Evolutionary conservation across 35 echinoderm and acorn worm genomes (phyloP), one percentile per base, ranked within the genome.

Genomic region (Amphiura filiformis): DNA sequence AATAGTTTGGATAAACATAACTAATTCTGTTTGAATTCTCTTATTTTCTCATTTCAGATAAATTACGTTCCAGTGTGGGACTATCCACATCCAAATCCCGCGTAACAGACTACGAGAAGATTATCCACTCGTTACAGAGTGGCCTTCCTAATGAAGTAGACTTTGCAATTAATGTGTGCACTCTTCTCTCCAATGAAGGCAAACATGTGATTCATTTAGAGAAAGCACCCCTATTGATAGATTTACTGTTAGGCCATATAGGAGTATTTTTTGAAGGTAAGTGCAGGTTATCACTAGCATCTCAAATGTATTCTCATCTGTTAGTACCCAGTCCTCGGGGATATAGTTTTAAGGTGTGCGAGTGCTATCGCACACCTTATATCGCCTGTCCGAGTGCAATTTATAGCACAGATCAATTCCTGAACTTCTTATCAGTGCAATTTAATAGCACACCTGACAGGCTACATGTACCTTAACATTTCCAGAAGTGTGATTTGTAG

Each of bases 131-230:
- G 0, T 84, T 99, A 35, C 78, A 94, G 52, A 91, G 89, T 38
- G 96, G 96, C 75, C 93, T 99, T 39, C 96, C 96, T n/a, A 99
- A 99, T 57, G 96, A 99, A 38, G 78, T 95, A 39, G 96, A 99
- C 93, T 99, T 98, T 85, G 92, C 96, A 32, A 92, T 99, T 77
- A 99, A 99, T 78, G 91, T 99, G 13, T 99, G 96, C 42, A 99
- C 96, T 0, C 84, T 99, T 35, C 88, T 99, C 7, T 99, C 96
- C 17, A 99, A 99, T 78, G 96, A 99, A 83, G 93, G 96, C 44
- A 84, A 88, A 34, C 96, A 99, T 41, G 90, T 99, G 31, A 84
- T 99, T 11, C 96, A 94, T 79, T 84, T 99, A 17, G 89, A 89
- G 75, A 86, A 88, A 64, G 93, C 84, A 0, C 87, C 90, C 0